Evolutionary conservation across 1,140 invertebrate genomes (phyloP).

Genomic region (Dendroctonus ponderosae): DNA sequence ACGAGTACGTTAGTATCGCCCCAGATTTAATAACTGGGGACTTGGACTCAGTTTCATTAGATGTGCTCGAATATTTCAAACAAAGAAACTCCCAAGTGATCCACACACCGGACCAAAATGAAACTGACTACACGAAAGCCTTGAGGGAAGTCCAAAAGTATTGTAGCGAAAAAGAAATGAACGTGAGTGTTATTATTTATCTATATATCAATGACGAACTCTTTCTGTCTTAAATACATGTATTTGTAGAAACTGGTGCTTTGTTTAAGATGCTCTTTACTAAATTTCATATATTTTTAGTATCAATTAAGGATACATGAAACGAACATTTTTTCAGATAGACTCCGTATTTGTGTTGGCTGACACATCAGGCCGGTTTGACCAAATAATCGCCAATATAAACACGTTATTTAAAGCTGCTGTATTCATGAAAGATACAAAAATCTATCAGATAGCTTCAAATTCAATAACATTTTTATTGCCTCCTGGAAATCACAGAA

Average conservation of each 20-base stretch:
- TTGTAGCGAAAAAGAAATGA: constrained; percentile 3
- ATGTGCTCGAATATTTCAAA: constrained; percentile 60
- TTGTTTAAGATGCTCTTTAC: too few relatives aligned
- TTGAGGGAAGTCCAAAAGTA: constrained; percentile 52
- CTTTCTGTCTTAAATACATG: too few relatives aligned
- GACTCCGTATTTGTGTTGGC: constrained; percentile 62
- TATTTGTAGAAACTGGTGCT: too few relatives aligned
- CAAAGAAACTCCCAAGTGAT: constrained; percentile 57
- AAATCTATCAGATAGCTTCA: constrained; percentile 61
- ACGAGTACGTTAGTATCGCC: constrained; percentile 40
- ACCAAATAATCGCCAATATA: constrained; percentile 77
- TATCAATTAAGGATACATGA: too few relatives aligned
- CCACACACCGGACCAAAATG: constrained; percentile 67
- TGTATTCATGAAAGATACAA: constrained; percentile 52
- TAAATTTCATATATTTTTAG: too few relatives aligned
- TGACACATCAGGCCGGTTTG: constrained; percentile 70
- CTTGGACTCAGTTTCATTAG: constrained; percentile 70
- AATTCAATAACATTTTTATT: constrained; percentile 71
- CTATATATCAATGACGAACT: too few relatives aligned
- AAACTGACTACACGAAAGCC: constrained; percentile 79
- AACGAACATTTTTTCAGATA: constrained; percentile 55
- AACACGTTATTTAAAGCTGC: constrained; percentile 68
- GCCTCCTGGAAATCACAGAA: constrained; percentile 62
- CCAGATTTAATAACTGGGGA: constrained; percentile 77
- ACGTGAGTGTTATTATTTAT: background rate